Conservation (phyloP, 1,140 invertebrate genomes). For the Papilio xuthus region DNA sequence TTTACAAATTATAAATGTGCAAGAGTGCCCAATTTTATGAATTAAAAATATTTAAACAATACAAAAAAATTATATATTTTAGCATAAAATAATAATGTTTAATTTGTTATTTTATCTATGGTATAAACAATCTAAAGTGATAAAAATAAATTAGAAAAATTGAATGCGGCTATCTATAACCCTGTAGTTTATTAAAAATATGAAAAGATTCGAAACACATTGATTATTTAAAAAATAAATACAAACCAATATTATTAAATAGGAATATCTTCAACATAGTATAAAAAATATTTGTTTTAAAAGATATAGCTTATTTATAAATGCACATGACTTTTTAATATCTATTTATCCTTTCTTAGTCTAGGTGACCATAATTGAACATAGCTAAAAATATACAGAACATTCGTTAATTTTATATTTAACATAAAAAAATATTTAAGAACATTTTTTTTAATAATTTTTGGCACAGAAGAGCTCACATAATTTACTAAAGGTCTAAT, state of each 20-base stretch:
- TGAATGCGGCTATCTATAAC: slow-evolving; percentile 63
- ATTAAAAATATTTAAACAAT: no score
- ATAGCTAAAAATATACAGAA: neutral
- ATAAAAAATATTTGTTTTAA: slow-evolving; percentile 38
- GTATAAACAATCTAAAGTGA: neutral
- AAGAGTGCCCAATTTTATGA: no score
- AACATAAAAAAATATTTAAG: no score
- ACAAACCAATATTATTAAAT: slow-evolving; percentile 39
- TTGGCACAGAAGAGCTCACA: neutral
- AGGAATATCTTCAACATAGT: slow-evolving; percentile 44
- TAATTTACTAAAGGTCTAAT: neutral
- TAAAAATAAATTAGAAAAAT: slow-evolving; percentile 35
- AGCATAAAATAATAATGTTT: neutral
- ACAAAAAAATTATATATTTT: no score
- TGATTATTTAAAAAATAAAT: neutral
- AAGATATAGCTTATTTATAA: slow-evolving; percentile 5
- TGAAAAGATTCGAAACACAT: neutral
- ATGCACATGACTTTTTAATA: slow-evolving; percentile 10
- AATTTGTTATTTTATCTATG: neutral
- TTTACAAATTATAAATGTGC: neutral
- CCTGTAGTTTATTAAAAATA: slow-evolving; percentile 52
- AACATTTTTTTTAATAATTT: neutral
- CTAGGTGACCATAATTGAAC: slow-evolving; percentile 18
- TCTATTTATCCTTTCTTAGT: slow-evolving; percentile 1
- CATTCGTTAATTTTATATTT: neutral